Evolutionary conservation across 2,797 vertebrate species (phyloP).

Genomic region (Carcharodon carcharias): DNA sequence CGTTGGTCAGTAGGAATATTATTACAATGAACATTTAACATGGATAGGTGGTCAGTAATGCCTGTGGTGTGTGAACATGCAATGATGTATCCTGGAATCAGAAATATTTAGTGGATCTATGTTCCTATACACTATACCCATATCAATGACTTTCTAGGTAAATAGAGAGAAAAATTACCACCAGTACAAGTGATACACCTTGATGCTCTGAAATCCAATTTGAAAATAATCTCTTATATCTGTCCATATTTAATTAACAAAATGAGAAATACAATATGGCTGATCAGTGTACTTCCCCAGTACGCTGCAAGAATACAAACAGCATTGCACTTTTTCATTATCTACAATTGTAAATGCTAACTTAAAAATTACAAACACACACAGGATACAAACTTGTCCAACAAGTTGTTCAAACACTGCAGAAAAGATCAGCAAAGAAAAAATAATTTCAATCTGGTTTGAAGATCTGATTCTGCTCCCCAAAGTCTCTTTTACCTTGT

Average conservation of each 20-base stretch:
- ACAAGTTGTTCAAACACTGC: background rate
- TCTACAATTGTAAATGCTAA: background rate
- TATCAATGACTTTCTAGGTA: background rate
- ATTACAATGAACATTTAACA: background rate
- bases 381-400: background rate
- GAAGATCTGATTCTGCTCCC: background rate
- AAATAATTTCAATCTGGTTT: background rate
- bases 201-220: background rate
- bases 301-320: background rate
- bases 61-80: background rate
- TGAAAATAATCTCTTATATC: background rate
- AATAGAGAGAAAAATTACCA: background rate
- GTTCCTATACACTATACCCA: background rate
- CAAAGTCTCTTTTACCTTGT: background rate
- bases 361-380: background rate
- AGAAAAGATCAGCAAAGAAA: background rate
- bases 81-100: no score
- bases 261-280: background rate
- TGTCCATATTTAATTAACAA: background rate
- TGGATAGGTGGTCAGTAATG: background rate
- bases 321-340: background rate
- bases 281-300: background rate
- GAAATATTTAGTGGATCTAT: background rate
- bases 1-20: background rate
- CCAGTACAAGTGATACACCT: background rate